Evolutionary conservation across 2,888 invertebrate genomes (phyloP).

Genomic region (Lasioglossum vierecki): DNA sequence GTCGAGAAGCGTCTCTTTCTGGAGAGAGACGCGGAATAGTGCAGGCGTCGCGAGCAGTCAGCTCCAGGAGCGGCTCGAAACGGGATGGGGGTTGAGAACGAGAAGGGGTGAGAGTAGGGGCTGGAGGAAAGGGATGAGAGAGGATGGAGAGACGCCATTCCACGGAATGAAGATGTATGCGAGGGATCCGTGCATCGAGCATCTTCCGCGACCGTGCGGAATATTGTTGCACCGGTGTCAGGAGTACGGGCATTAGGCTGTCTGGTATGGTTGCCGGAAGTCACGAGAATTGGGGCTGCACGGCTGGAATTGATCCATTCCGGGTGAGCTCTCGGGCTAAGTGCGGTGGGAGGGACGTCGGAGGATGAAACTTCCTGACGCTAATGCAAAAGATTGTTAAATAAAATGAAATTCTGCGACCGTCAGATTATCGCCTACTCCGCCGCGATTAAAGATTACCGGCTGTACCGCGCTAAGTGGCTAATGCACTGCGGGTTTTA

Average conservation of each 20-base stretch:
- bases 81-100: slow-evolving; percentile 4
- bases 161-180: slow-evolving; percentile 75
- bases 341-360: too few species aligned
- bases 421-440: background rate
- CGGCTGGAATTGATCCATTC: slow-evolving; percentile 18
- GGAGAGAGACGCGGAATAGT: slow-evolving; percentile 41
- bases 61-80: slow-evolving; percentile 13
- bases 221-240: slow-evolving; percentile 60
- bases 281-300: slow-evolving; percentile 1
- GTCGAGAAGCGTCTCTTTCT: slow-evolving; percentile 14
- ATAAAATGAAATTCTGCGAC: slow-evolving; percentile 8
- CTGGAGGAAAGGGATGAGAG: slow-evolving; percentile 3
- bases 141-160: slow-evolving; percentile 48
- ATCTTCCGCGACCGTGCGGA: slow-evolving; percentile 46
- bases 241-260: slow-evolving; percentile 53
- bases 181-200: slow-evolving; percentile 64
- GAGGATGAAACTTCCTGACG: background rate
- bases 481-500: background rate
- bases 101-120: background rate
- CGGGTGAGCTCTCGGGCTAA: background rate
- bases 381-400: slow-evolving; percentile 16
- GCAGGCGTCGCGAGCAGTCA: slow-evolving; percentile 37
- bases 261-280: slow-evolving; percentile 17
- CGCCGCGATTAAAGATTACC: background rate
- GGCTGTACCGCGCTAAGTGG: background rate